Percentiles rank a stretch among this genome's conserved stretches.
Evolutionary conservation across 2,113 vertebrate species (phyloP).

Genomic region (Oreochromis aureus): DNA sequence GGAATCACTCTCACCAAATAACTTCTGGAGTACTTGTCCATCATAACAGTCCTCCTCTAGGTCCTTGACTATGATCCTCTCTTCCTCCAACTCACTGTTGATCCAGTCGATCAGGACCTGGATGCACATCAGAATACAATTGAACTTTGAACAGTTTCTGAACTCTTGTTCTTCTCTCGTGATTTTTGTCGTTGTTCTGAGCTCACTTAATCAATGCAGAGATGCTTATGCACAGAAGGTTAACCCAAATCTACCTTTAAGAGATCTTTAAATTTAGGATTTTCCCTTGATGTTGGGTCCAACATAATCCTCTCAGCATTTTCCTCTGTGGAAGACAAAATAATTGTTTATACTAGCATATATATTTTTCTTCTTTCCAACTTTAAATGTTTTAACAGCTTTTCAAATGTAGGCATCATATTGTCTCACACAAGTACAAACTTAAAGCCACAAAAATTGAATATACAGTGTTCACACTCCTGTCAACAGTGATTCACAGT

Average conservation of each 20-base stretch:
- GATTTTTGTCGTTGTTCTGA: not conserved
- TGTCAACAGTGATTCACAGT: conserved; percentile 20
- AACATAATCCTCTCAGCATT: conserved; percentile 93
- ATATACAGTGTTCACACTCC: not conserved
- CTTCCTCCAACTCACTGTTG: conserved; percentile 91
- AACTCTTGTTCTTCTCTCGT: not conserved
- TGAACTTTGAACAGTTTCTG: not conserved
- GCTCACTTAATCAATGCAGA: not conserved
- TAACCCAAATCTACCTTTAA: conserved; percentile 78
- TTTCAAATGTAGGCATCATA: not conserved
- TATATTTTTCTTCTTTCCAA: not conserved
- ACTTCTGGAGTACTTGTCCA: conserved; percentile 95
- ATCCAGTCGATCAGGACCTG: conserved; percentile 96
- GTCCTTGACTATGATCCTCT: conserved; percentile 95
- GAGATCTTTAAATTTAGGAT: conserved; percentile 90
- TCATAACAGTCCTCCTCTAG: conserved; percentile 96
- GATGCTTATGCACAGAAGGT: not conserved
- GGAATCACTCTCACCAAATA: conserved; percentile 80
- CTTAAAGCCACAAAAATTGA: not conserved
- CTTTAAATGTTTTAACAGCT: not conserved
- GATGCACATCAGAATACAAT: not conserved
- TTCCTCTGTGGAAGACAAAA: conserved; percentile 78
- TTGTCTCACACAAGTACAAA: not conserved
- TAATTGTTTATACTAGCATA: not conserved
- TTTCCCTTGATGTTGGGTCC: conserved; percentile 87